These are phyloP conservation scores for Threskiornis aethiopicus DNA, from an alignment of 2,797 vertebrate species.

Conservation along the genomic window DNA sequence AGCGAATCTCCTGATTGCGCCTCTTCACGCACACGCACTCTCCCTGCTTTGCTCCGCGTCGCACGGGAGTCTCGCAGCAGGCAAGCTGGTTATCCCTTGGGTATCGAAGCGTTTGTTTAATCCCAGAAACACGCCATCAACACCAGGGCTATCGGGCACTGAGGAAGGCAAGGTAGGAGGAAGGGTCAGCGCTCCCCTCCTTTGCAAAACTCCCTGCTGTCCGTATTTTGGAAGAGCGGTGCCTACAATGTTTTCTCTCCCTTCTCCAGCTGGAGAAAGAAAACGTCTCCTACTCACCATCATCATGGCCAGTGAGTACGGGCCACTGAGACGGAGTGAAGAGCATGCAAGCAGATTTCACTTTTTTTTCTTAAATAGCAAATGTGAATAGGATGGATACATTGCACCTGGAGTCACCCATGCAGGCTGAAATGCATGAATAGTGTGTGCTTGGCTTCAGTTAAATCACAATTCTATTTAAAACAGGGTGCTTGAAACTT, in stretches of 20 bases:
- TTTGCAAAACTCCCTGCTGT: background rate
- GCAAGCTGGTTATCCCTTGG: background rate
- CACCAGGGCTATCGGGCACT: accelerated
- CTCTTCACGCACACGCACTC: background rate
- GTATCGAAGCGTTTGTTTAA: background rate
- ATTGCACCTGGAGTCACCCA: background rate
- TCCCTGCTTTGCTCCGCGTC: background rate
- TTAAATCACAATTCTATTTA: background rate
- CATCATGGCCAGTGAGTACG: background rate
- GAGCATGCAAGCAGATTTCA: background rate
- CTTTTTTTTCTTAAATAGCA: background rate
- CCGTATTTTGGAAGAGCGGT: background rate
- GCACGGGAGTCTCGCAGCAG: background rate
- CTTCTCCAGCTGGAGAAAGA: background rate
- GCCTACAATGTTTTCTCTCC: background rate
- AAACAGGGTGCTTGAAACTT: background rate
- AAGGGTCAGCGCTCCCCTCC: background rate
- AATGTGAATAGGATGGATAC: background rate
- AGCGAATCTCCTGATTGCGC: background rate
- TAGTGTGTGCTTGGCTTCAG: background rate
- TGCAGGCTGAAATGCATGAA: background rate
- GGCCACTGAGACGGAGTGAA: background rate
- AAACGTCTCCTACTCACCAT: background rate
- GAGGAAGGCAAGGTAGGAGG: background rate
- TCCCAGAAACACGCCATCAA: background rate